Evolutionary conservation across 2,113 vertebrate species (phyloP).

Genomic region (Phalacrocorax pelagicus): DNA sequence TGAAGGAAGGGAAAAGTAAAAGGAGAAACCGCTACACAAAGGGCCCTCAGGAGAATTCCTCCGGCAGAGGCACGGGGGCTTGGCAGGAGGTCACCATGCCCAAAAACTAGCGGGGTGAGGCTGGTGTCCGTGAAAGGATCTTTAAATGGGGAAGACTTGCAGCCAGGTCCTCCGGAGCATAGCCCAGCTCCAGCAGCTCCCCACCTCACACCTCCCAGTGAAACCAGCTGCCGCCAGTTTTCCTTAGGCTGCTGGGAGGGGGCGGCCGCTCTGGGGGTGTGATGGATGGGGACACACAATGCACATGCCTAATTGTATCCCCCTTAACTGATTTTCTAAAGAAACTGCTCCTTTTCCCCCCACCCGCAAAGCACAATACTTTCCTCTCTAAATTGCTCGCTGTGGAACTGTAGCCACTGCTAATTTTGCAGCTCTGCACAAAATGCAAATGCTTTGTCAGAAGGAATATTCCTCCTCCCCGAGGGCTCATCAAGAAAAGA

Average conservation of each 20-base stretch:
- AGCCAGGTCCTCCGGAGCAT: neutral
- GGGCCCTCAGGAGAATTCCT: neutral
- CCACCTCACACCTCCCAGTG: neutral
- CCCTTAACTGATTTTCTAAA: neutral
- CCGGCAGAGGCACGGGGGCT: neutral
- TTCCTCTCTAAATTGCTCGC: neutral
- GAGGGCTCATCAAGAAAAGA: neutral
- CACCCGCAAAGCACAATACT: neutral
- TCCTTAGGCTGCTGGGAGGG: neutral
- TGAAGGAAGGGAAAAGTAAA: neutral
- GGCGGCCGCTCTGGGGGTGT: neutral
- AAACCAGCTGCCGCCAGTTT: neutral
- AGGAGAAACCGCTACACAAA: neutral
- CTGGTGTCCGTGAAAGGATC: neutral
- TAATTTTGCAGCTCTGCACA: constrained; percentile 37
- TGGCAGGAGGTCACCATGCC: neutral
- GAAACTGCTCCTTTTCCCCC: neutral
- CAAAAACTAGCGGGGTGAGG: neutral
- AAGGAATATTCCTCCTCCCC: neutral
- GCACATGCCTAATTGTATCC: neutral
- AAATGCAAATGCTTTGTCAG: constrained; percentile 51
- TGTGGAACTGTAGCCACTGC: neutral
- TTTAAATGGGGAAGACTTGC: neutral
- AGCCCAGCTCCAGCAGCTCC: neutral
- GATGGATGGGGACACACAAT: neutral